phyloP scores from a whole-genome alignment of 2,113 vertebrate species.

The Pteruthius melanotis region DNA sequence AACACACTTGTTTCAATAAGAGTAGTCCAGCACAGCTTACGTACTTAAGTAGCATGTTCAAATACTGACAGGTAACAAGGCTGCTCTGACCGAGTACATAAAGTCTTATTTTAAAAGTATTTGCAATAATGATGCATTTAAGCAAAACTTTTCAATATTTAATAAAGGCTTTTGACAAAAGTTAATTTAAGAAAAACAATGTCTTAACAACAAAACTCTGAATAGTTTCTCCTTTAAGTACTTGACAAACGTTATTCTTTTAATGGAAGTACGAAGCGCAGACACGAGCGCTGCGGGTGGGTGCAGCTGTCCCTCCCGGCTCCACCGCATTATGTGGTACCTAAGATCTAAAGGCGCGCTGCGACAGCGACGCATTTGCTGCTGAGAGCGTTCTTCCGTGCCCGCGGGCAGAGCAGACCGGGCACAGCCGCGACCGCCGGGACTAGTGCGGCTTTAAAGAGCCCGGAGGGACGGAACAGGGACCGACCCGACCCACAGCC shows the following conservation, averaged over 20 bases:
- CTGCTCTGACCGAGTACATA: background rate
- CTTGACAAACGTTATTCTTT: fast-evolving
- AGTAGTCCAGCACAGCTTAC: background rate
- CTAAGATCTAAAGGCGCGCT: background rate
- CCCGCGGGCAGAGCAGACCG: fast-evolving
- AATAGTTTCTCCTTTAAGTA: fast-evolving
- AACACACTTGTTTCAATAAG: background rate
- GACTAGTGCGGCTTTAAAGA: background rate
- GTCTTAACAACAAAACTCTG: background rate
- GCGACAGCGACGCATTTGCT: background rate
- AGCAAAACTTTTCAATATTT: background rate
- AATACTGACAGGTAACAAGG: background rate
- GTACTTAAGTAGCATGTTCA: background rate
- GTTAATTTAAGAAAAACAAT: background rate
- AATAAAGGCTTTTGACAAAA: background rate
- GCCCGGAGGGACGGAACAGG: too few relatives aligned
- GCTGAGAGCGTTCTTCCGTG: fast-evolving
- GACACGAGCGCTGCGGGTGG: background rate
- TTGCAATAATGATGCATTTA: fast-evolving
- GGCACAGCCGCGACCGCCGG: background rate
- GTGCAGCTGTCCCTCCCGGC: background rate
- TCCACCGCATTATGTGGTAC: fast-evolving
- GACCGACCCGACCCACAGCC: background rate
- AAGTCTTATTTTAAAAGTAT: background rate
- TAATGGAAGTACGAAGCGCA: fast-evolving